A percentile compares a stretch with the other conserved stretches of the same genome.
Evolutionary conservation across 2,888 invertebrate genomes (phyloP).

Genomic region (Drosophila merina): DNA sequence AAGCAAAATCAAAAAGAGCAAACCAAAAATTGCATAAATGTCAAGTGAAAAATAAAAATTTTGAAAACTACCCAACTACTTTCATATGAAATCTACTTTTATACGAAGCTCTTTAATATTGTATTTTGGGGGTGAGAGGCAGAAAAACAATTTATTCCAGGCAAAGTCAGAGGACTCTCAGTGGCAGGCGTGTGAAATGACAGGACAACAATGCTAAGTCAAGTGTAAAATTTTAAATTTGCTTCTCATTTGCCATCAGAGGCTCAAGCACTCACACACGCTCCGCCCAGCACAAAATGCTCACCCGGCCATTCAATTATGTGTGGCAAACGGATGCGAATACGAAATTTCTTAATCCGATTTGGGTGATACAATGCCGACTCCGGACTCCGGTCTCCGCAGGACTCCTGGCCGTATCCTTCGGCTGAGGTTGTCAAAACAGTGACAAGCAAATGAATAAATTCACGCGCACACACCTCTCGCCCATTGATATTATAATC

Average conservation of each 20-base stretch:
- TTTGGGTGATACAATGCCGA: constrained; percentile 79
- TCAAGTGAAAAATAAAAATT: constrained; percentile 63
- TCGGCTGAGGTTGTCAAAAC: constrained; percentile 71
- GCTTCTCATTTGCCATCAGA: constrained; percentile 81
- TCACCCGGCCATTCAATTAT: constrained; percentile 81
- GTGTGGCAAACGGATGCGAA: constrained; percentile 82
- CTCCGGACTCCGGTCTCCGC: constrained; percentile 2
- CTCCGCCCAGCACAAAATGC: constrained; percentile 14
- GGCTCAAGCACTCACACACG: constrained; percentile 64
- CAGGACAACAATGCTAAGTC: constrained; percentile 83
- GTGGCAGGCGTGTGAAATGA: constrained; percentile 75
- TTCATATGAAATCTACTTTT: background rate
- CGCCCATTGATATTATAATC: constrained; percentile 76
- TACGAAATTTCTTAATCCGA: constrained; percentile 84
- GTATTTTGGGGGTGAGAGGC: constrained; percentile 11
- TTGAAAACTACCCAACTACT: constrained; percentile 52
- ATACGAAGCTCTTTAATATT: background rate
- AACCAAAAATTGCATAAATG: constrained; percentile 52
- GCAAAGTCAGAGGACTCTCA: background rate
- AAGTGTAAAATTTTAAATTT: constrained; percentile 85
- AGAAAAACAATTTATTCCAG: constrained; percentile 63
- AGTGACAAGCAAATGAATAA: constrained; percentile 76
- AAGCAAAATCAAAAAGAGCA: constrained; percentile 66
- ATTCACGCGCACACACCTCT: constrained; percentile 75
- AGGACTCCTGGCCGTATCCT: constrained; percentile 16